These are phyloP conservation scores for Ochotona princeps DNA, from an alignment of 2,113 vertebrate genomes.

Conservation along the genomic window DNA sequence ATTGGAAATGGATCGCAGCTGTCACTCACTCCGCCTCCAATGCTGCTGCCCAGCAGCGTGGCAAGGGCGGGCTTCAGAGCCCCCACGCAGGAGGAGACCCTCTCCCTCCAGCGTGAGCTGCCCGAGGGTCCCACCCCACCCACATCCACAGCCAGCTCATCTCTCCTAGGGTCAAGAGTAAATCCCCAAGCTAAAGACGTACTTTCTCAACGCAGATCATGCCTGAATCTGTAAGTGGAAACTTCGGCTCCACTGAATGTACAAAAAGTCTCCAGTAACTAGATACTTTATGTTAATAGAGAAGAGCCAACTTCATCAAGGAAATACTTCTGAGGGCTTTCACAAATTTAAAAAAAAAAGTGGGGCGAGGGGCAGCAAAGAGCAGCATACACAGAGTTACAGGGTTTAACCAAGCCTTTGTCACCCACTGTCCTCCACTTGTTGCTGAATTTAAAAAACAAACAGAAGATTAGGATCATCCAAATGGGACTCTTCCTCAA, in stretches of 20 bases:
- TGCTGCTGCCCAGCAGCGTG: slow-evolving; percentile 53
- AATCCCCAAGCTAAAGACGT: neutral
- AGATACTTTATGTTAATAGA: slow-evolving; percentile 17
- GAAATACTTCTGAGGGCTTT: slow-evolving; percentile 31
- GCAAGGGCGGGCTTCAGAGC: slow-evolving; percentile 64
- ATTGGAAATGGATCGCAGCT: slow-evolving; percentile 79
- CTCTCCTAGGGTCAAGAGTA: neutral
- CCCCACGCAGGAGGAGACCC: slow-evolving; percentile 43
- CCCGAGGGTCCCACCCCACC: slow-evolving; percentile 41
- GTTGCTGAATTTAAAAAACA: slow-evolving; percentile 42
- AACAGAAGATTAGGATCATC: neutral
- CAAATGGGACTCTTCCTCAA: too few relatives aligned
- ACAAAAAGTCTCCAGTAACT: neutral
- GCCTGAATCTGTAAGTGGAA: slow-evolving; percentile 25
- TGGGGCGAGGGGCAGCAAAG: neutral
- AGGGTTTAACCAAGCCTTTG: slow-evolving; percentile 21
- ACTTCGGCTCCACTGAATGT: slow-evolving; percentile 12
- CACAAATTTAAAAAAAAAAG: neutral
- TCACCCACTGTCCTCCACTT: neutral
- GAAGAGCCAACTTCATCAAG: slow-evolving; percentile 41
- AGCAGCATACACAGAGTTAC: neutral
- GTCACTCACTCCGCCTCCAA: slow-evolving; percentile 69
- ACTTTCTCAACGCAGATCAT: slow-evolving; percentile 25
- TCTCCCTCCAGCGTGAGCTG: slow-evolving; percentile 33
- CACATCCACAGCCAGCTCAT: neutral